phyloP scores from a whole-genome alignment of 2,113 vertebrate genomes.

The Salvator merianae region DNA sequence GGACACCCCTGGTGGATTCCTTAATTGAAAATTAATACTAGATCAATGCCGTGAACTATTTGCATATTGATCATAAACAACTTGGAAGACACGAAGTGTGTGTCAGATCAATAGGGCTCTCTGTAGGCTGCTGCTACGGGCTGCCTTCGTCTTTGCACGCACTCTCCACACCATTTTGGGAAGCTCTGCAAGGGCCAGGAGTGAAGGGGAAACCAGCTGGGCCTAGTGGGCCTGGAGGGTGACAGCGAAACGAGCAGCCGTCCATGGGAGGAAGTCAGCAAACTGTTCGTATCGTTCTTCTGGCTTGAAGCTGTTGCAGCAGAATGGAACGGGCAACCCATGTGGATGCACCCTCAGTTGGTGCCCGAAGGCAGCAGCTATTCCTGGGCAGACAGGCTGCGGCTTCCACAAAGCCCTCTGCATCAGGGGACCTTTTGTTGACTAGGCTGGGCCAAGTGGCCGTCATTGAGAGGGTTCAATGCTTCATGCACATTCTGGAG shows the following conservation, averaged over 20 bases:
- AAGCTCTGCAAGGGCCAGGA: conserved; percentile 3
- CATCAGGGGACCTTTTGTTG: conserved; percentile 89
- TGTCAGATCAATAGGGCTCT: conserved; percentile 92
- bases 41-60: conserved; percentile 96
- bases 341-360: neutral
- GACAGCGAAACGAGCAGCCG: neutral
- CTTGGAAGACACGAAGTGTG: conserved; percentile 96
- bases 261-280: neutral
- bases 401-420: conserved; percentile 75
- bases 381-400: conserved; percentile 9
- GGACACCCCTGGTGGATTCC: conserved; percentile 94
- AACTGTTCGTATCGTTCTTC: no score
- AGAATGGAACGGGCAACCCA: neutral
- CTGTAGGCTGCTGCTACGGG: conserved; percentile 82
- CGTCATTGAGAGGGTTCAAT: conserved; percentile 93
- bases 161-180: conserved; percentile 73
- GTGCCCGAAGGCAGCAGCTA: neutral
- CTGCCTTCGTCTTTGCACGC: conserved; percentile 72
- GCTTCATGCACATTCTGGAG: conserved; percentile 84
- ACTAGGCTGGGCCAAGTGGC: conserved; percentile 83
- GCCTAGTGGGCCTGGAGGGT: neutral
- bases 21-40: conserved; percentile 99
- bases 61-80: conserved; percentile 99
- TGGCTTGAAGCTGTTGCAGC: neutral
- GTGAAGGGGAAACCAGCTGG: neutral